A percentile compares a stretch with the other conserved stretches of the same genome.
Evolutionary conservation across 1,140 invertebrate genomes (phyloP).

Genomic region (Pseudomyrmex pallidus): DNA sequence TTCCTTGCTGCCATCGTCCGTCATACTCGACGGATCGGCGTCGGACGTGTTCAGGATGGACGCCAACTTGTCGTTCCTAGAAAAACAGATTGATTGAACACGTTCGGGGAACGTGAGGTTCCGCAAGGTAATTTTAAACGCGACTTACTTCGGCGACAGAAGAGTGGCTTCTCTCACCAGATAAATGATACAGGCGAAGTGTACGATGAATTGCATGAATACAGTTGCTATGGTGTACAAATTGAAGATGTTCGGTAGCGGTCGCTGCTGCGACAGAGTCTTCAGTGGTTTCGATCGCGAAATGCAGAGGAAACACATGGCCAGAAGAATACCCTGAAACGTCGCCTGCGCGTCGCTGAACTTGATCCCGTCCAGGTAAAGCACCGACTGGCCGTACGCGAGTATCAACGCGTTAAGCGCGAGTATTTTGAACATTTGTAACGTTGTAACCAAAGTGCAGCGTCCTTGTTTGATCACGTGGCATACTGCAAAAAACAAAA

Average conservation of each 20-base stretch:
- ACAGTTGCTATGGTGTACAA: conserved; percentile 98
- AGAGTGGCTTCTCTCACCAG: conserved; percentile 92
- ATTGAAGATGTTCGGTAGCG: conserved; percentile 99
- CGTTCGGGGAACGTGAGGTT: conserved; percentile 17
- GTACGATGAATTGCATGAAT: conserved; percentile 96
- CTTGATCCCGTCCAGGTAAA: conserved; percentile 99
- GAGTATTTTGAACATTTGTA: conserved; percentile 99
- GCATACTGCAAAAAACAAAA: conserved; percentile 90
- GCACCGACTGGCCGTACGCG: conserved; percentile 99
- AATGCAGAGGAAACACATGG: conserved; percentile 99
- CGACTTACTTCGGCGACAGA: conserved; percentile 88
- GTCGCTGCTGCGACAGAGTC: conserved; percentile 95
- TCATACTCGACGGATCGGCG: conserved; percentile 29
- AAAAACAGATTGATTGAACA: conserved; percentile 23
- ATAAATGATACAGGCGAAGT: conserved; percentile 96
- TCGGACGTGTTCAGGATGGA: conserved; percentile 63
- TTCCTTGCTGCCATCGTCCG: conserved; percentile 89
- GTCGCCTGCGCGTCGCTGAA: conserved; percentile 99
- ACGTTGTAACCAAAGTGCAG: conserved; percentile 98
- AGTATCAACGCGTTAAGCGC: conserved; percentile 99
- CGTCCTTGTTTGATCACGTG: conserved; percentile 99
- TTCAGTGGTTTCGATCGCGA: conserved; percentile 99
- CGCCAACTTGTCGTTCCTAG: conserved; percentile 85
- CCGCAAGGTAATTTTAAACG: background rate
- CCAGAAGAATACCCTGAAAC: conserved; percentile 96